Conservation (phyloP, 2,888 invertebrate species). For the Mactromeris polynyma region DNA sequence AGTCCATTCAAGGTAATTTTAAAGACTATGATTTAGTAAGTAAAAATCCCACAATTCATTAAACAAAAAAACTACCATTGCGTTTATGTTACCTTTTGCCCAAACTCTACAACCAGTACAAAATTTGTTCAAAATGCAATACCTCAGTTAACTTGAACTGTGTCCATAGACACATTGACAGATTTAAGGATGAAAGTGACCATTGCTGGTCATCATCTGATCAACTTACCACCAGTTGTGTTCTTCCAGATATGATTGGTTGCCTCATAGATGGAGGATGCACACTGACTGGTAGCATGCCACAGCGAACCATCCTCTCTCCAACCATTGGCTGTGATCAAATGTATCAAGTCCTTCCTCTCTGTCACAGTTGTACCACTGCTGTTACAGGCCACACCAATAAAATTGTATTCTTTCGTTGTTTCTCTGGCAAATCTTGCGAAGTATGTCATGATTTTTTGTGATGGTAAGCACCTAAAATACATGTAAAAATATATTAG, state of each 20-base stretch:
- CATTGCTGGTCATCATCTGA: too few species aligned
- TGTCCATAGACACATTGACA: too few species aligned
- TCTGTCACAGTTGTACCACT: constrained; percentile 74
- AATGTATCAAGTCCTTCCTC: constrained; percentile 83
- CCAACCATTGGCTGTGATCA: constrained; percentile 85
- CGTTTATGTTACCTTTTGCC: too few species aligned
- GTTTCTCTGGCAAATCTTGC: constrained; percentile 83
- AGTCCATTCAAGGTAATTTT: too few species aligned
- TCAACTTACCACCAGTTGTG: constrained; percentile 69
- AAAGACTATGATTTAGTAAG: too few species aligned
- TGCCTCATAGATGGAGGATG: constrained; percentile 78
- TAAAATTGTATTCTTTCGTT: constrained; percentile 82
- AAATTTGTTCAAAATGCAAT: too few species aligned
- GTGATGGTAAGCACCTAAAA: constrained; percentile 83
- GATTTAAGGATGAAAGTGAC: too few species aligned
- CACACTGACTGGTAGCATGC: constrained; percentile 84
- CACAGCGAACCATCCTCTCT: constrained; percentile 83
- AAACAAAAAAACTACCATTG: too few species aligned
- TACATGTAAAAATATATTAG: not conserved
- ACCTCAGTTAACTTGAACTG: too few species aligned
- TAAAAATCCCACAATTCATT: too few species aligned
- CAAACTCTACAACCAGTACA: too few species aligned
- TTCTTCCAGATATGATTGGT: constrained; percentile 78
- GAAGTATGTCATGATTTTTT: constrained; percentile 82
- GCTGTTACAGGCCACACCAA: constrained; percentile 83